phyloP scores from a whole-genome alignment of 2,888 invertebrate genomes.

The Diadromus collaris region DNA sequence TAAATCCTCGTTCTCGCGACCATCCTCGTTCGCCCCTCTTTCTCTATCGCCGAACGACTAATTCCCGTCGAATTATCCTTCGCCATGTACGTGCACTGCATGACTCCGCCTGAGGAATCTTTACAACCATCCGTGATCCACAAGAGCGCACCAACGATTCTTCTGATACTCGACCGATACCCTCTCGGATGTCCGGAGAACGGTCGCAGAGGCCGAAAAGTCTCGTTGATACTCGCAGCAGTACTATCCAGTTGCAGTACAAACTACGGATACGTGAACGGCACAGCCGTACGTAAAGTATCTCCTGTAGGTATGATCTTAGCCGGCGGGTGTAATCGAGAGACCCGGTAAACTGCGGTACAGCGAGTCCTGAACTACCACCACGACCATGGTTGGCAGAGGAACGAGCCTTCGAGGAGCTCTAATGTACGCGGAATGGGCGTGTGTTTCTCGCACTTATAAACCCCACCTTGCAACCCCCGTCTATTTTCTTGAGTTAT shows the following conservation, averaged over 20 bases:
- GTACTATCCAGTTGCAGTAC: not conserved
- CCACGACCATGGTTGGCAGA: not conserved
- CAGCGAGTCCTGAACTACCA: conserved; percentile 21
- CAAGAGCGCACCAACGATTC: conserved; percentile 18
- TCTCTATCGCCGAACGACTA: conserved; percentile 49
- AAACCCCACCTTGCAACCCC: conserved; percentile 13
- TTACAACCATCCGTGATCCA: conserved; percentile 6
- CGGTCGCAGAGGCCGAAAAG: not conserved
- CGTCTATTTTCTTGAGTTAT: conserved; percentile 54
- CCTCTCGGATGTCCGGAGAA: not conserved
- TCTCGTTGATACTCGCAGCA: not conserved
- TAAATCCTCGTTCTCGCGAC: conserved; percentile 36
- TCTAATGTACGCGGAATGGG: conserved; percentile 37
- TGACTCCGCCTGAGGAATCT: conserved; percentile 2
- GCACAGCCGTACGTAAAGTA: conserved; percentile 6
- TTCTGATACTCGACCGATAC: conserved; percentile 36
- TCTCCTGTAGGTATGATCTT: conserved; percentile 25
- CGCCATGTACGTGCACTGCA: conserved; percentile 47
- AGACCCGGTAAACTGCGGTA: conserved; percentile 21
- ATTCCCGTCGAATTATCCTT: conserved; percentile 56
- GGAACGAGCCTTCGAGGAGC: conserved; percentile 44
- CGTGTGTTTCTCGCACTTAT: conserved; percentile 55
- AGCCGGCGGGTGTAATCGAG: conserved; percentile 53
- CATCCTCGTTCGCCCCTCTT: conserved; percentile 21
- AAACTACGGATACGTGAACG: not conserved